These are phyloP conservation scores for Cephus sareptanus DNA, from an alignment of 2,888 invertebrate genomes.

Conservation along the genomic window DNA sequence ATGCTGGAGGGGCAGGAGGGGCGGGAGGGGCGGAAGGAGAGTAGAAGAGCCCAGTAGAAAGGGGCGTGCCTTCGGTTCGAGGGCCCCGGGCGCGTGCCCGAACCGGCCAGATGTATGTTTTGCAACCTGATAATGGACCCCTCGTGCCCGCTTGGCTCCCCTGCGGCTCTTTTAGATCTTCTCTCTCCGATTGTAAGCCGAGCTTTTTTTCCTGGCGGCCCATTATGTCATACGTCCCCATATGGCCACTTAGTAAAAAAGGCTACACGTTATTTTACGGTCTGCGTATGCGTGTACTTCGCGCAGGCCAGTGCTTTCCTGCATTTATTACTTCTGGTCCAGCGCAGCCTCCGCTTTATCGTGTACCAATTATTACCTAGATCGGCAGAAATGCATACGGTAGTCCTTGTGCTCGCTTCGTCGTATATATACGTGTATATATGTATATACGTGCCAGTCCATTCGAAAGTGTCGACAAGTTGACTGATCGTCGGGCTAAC, in stretches of 20 bases:
- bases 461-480: slow-evolving; percentile 2
- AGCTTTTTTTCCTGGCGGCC: slow-evolving; percentile 46
- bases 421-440: no score
- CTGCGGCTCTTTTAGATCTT: slow-evolving; percentile 60
- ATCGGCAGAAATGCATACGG: not conserved
- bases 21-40: slow-evolving; percentile 7
- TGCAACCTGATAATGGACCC: slow-evolving; percentile 64
- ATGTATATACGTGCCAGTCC: not conserved
- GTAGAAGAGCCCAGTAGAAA: slow-evolving; percentile 27
- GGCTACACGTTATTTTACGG: slow-evolving; percentile 21
- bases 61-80: slow-evolving; percentile 48
- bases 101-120: slow-evolving; percentile 62
- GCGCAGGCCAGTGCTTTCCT: not conserved
- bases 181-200: slow-evolving; percentile 58
- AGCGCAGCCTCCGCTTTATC: not conserved
- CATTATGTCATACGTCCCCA: slow-evolving; percentile 54
- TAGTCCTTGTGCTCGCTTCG: not conserved
- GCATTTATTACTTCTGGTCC: not conserved
- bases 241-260: slow-evolving; percentile 59
- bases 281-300: not conserved
- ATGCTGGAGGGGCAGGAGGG: slow-evolving; percentile 11
- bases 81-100: slow-evolving; percentile 55
- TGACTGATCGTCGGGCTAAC: slow-evolving; percentile 15
- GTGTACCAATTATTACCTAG: not conserved
- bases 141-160: slow-evolving; percentile 52